Percentiles rank a stretch among this genome's conserved stretches.
Conservation (phyloP, 2,888 invertebrate species). For the Pristionchus maxplancki region DNA sequence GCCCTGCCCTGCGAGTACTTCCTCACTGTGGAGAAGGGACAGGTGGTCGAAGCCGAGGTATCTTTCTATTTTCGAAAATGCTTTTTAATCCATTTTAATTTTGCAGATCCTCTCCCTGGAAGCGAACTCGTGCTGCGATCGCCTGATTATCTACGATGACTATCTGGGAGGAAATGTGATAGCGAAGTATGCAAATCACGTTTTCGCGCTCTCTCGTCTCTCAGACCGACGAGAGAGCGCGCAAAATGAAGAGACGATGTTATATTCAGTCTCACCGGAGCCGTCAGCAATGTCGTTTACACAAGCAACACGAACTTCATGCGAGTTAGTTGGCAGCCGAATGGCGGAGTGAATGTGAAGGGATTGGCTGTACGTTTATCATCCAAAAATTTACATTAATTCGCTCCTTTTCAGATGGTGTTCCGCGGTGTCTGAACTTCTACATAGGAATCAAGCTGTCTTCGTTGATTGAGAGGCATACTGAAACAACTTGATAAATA, state of each 20-base stretch:
- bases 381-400: not conserved
- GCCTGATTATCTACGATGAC: not conserved
- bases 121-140: not conserved
- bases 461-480: no score
- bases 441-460: no score
- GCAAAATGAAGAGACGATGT: not conserved
- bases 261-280: not conserved
- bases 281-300: not conserved
- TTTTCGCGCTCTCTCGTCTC: no score
- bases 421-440: not conserved
- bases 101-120: not conserved
- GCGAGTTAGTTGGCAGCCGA: not conserved
- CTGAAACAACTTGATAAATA: no score
- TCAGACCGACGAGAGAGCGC: no score
- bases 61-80: no score
- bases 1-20: not conserved
- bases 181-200: not conserved
- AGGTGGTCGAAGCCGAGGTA: not conserved
- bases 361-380: not conserved
- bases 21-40: not conserved
- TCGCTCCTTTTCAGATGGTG: not conserved
- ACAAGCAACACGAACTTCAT: not conserved
- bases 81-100: no score
- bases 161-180: not conserved
- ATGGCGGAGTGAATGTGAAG: not conserved